Conservation (phyloP, 2,888 invertebrate genomes). For the Cerceris ruficornis region DNA sequence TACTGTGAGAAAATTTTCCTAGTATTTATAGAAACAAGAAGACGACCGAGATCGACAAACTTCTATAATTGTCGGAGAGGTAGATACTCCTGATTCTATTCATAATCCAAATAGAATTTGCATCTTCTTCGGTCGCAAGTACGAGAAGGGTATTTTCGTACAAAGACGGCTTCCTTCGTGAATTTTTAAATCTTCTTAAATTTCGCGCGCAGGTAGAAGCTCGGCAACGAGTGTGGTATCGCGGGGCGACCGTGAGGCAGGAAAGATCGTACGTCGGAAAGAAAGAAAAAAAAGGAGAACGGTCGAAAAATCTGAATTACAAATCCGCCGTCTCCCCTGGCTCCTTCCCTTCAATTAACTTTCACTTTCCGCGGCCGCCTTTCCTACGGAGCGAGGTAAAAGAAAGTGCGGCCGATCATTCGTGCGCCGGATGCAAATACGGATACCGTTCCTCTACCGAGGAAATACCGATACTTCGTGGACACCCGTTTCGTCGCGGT, state of each 20-base stretch:
- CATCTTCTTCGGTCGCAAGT: too few relatives aligned
- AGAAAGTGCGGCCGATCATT: constrained; percentile 8
- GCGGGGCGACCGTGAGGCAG: too few relatives aligned
- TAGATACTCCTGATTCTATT: too few relatives aligned
- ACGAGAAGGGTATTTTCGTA: too few relatives aligned
- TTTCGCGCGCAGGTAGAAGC: background rate
- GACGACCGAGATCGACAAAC: too few relatives aligned
- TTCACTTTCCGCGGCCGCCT: constrained; percentile 40
- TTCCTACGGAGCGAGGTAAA: background rate
- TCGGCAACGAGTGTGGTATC: background rate
- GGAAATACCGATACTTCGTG: constrained; percentile 49
- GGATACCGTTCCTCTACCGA: background rate
- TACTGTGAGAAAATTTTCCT: too few relatives aligned
- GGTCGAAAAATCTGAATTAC: constrained; percentile 56
- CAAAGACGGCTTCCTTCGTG: too few relatives aligned
- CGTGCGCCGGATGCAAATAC: constrained; percentile 10
- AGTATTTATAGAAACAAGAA: too few relatives aligned
- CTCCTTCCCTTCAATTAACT: constrained; percentile 49
- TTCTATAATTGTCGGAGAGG: too few relatives aligned
- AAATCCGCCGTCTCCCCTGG: constrained; percentile 37
- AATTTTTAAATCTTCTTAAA: too few relatives aligned
- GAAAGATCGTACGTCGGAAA: background rate
- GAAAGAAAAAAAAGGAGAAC: constrained; percentile 31
- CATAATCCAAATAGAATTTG: too few relatives aligned
- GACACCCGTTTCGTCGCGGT: constrained; percentile 76